Base-by-base conservation (phyloP, 2,888 invertebrate species). In the Oscheius onirici region DNA sequence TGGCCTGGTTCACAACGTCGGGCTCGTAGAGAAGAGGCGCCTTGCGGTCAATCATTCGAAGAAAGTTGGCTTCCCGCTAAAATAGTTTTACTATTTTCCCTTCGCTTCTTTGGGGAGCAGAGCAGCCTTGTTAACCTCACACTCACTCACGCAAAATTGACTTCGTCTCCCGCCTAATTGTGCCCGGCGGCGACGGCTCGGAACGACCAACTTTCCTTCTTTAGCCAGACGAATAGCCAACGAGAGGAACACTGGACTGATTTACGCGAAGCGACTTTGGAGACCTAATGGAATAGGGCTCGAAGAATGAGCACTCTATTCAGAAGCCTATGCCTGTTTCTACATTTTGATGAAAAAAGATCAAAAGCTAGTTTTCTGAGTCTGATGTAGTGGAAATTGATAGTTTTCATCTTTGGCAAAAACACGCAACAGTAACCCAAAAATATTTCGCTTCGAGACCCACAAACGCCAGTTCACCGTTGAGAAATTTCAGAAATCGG, bases 1-100 rank as follows among this genome's bases (percentile, higher is more conserved):
- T 85, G n/a, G 90, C 89, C 71, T 88, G 87, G 34, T 87, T 81
- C 41, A 89, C 84, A 17, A 88, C 85, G 34, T 85, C 83, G 41
- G 88, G 87, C 68, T 87, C 87, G 71, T 86, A 86, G 20, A 87
- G 76, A 41, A 85, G 75, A 6, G 87, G 87, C 15, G 86, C 87
- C 60, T 87, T 87, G 22, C 87, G 76, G 73, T 87, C 87, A 67
- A 87, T 87, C 87, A 87, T 87, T 17, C 87, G 83, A 49, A 87
- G 78, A 71, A 87, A 87, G 68, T 88, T 87, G 41, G 87, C 87
- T 71, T 88, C 87, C 20, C 87, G 72, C 77, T 88, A 86, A 54
- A 79, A 76, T n/a, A 69, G 26, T 69, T 28, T 66, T 10, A 15
- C n/a, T 26, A 20, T 61, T 22, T 26, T n/a, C n/a, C 15, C 3